These are phyloP conservation scores for Temnothorax ravouxi DNA, from an alignment of 2,888 invertebrate species.

Conservation along the genomic window DNA sequence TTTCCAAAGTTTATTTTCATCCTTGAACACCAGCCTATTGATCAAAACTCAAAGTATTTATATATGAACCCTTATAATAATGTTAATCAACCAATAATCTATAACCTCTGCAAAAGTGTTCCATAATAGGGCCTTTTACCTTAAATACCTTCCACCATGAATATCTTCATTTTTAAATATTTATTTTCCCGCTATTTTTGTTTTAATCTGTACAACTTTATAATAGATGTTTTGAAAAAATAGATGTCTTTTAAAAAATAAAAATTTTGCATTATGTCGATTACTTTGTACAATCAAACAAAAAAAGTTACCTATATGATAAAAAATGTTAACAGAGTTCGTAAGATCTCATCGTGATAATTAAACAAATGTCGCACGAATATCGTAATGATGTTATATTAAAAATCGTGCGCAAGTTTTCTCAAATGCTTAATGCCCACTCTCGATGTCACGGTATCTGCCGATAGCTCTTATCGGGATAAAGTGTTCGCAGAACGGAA, in stretches of 20 bases:
- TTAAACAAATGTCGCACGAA: background rate
- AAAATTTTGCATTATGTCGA: background rate
- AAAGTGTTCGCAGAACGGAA: conserved; percentile 8
- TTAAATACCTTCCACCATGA: no score
- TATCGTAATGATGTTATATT: background rate
- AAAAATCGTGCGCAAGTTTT: background rate
- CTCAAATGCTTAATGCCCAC: background rate
- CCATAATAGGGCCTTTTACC: no score
- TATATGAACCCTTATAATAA: no score
- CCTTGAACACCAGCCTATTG: no score
- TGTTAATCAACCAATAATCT: no score
- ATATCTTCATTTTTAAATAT: background rate
- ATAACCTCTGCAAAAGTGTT: no score
- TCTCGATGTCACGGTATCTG: background rate
- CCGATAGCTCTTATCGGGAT: conserved; percentile 5
- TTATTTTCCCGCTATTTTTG: background rate
- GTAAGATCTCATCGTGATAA: background rate
- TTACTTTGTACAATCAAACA: background rate
- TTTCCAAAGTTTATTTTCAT: no score
- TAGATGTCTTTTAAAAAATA: background rate
- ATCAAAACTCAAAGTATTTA: no score
- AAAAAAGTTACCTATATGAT: no score
- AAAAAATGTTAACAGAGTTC: background rate
- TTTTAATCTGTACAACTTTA: background rate
- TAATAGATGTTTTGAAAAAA: background rate